phyloP scores from a whole-genome alignment of 2,888 invertebrate species.

The Apodemia hepburni region DNA sequence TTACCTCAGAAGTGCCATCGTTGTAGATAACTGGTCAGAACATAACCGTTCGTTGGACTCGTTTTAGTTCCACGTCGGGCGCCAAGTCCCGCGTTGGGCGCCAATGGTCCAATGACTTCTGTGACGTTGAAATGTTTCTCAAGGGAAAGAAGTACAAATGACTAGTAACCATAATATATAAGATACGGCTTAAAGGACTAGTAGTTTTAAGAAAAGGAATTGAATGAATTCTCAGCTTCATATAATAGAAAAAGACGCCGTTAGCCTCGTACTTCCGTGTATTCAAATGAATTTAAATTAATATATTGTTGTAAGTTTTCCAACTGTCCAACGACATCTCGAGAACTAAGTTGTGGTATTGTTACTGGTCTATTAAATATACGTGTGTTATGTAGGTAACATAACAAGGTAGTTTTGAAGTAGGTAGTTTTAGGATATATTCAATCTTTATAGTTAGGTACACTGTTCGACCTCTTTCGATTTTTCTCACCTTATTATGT shows the following conservation, averaged over 20 bases:
- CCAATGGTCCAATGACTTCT: conserved; percentile 17
- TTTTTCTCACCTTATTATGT: conserved; percentile 59
- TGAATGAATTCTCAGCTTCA: conserved; percentile 37
- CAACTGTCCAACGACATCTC: conserved; percentile 54
- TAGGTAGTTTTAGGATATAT: conserved; percentile 69
- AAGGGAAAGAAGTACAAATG: conserved; percentile 67
- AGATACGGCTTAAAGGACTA: conserved; percentile 65
- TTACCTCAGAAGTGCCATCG: conserved; percentile 73
- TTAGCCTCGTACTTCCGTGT: conserved; percentile 44
- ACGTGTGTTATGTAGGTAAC: conserved; percentile 72
- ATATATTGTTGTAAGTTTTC: conserved; percentile 44
- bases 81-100: conserved; percentile 31
- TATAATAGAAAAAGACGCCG: conserved; percentile 9
- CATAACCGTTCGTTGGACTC: conserved; percentile 1
- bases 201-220: conserved; percentile 68
- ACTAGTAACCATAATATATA: conserved; percentile 56
- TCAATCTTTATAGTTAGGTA: conserved; percentile 66
- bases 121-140: conserved; percentile 29
- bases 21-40: conserved; percentile 38
- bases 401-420: conserved; percentile 56
- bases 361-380: conserved; percentile 55
- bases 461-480: conserved; percentile 63
- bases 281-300: conserved; percentile 29
- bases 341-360: conserved; percentile 48
- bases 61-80: conserved; percentile 35